Base-by-base conservation (phyloP, 1,140 invertebrate species). In the Apocrypta bakeri region DNA sequence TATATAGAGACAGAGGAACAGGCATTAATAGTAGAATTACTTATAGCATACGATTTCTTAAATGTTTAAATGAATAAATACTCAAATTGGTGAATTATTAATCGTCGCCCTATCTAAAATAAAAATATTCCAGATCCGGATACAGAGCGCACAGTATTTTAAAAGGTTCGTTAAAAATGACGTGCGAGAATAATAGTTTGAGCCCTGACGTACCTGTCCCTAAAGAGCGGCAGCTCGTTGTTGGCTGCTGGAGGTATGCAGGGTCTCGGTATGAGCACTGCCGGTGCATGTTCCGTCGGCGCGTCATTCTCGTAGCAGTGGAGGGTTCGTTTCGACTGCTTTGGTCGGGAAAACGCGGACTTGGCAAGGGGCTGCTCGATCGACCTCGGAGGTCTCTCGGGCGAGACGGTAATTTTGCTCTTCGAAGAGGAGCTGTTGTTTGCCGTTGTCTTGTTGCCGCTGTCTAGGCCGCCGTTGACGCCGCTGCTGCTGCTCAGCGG, bases 361-460 rank as follows among this genome's bases (percentile, higher is more conserved):
- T 82, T 82, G 6, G 81, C 81, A 1, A 64, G 31, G 2, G 81
- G 81, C 37, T 82, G 81, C 42, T 82, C 81, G 24, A 82, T 78
- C 33, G 81, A 71, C 25, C 81, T 71, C 1, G 81, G 81, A 24
- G 81, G 81, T 8, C 81, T 29, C 11, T 77, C 74, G 7, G 73
- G 27, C 24, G 81, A 64, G 4, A 14, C n/a, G 6, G 31, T 17
- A n/a, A 33, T 40, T 12, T 71, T 71, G 27, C 8, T n/a, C 66
- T 25, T 42, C 9, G n/a, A 17, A 11, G 81, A 80, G 3, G 75
- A 37, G 21, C 69, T 17, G 17, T 33, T 69, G 64, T 31, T 74
- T 27, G 63, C 33, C 17, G 63, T 81, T 8, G 24, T 27, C 27
- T 68, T 69, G 9, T n/a, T n/a, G n/a, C n/a, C n/a, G 63, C 27